Evolutionary conservation across 1,140 invertebrate genomes (phyloP), one percentile per base, ranked within the genome.

Genomic region (Cydia amplana): DNA sequence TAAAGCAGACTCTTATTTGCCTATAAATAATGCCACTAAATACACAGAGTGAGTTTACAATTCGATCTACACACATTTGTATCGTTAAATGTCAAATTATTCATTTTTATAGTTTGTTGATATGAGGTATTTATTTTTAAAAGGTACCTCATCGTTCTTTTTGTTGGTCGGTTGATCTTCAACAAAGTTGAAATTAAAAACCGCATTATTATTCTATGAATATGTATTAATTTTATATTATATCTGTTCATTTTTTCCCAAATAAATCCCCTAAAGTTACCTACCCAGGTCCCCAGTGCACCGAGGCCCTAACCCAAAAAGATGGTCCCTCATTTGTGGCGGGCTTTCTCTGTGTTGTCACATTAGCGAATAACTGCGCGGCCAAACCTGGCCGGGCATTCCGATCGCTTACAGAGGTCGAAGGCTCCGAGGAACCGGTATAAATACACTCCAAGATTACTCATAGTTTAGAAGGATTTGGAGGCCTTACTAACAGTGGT

Each of bases 341-440:
- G 87, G 86, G 85, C 80, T 91, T 89, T 85, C 85, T 87, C 87
- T 90, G 82, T 89, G 86, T 88, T 91, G 90, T 92, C 90, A 91
- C 88, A 92, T 92, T 92, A 91, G 89, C 87, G 86, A 91, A 92
- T 92, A 92, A 89, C 90, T 88, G 87, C 79, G 88, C 82, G 83
- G 80, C 87, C 82, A 32, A 83, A 84, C 82, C 86, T 82, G 79
- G 87, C 82, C 89, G 86, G 4, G 6, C 23, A 60, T 60, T 60
- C 18, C n/a, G 9, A 23, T 12, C 55, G 20, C 55, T 23, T 10
- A 23, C 55, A 7, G 18, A 60, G 18, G 2, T 23, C 9, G 9
- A 20, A 60, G 2, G 7, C 7, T 7, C 55, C 10, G 7, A 20
- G 10, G 6, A 20, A 60, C 55, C 55, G 1, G 55, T 60, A 23